Conservation (phyloP, 2,113 vertebrate species). For the Onychorhynchus coronatus region DNA sequence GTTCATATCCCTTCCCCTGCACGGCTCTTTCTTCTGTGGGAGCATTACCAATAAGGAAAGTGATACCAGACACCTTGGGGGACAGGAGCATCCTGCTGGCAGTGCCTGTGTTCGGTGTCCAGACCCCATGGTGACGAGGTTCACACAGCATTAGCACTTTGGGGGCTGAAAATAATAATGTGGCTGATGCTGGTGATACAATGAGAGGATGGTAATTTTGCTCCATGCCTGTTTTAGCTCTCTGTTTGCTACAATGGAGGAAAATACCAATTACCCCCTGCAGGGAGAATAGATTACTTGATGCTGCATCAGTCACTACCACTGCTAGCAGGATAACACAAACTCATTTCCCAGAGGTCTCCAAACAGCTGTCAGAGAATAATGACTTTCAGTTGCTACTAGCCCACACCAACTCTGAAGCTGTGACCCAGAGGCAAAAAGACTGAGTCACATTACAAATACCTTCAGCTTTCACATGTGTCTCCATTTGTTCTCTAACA, state of each 20-base stretch:
- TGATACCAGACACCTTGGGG: fast-evolving
- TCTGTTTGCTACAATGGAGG: not conserved
- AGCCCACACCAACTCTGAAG: not conserved
- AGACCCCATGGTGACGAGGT: not conserved
- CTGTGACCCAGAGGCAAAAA: constrained; percentile 5
- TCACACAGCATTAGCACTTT: not conserved
- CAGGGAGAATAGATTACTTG: not conserved
- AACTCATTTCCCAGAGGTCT: constrained; percentile 35
- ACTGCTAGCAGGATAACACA: not conserved
- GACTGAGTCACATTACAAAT: constrained; percentile 4
- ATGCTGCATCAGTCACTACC: not conserved
- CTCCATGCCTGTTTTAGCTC: not conserved
- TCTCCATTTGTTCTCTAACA: not conserved
- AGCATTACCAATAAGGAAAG: not conserved
- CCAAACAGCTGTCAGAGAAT: constrained; percentile 3
- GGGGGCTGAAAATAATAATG: not conserved
- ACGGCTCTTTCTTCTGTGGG: not conserved
- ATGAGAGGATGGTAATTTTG: not conserved
- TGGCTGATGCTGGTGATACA: not conserved
- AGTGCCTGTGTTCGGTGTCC: not conserved
- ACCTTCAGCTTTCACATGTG: constrained; percentile 7
- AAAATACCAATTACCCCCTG: constrained; percentile 6
- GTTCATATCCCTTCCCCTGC: not conserved
- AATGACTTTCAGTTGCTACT: constrained; percentile 19
- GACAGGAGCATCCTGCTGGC: not conserved